These are phyloP conservation scores for Pluvialis apricaria DNA, from an alignment of 2,113 vertebrate species.

Conservation along the genomic window DNA sequence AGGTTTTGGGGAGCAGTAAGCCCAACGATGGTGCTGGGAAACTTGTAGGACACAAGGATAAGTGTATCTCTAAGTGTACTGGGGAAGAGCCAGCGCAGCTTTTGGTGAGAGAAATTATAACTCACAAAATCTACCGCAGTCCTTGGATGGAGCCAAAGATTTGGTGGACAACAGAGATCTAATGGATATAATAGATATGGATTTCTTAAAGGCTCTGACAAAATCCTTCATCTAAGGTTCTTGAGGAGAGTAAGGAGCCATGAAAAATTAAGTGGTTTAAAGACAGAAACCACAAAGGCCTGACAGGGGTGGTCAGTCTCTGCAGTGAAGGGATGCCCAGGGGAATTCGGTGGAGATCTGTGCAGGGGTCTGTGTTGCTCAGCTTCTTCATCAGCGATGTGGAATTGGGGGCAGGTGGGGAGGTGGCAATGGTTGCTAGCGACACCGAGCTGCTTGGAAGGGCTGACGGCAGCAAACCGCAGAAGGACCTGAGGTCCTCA, in stretches of 20 bases:
- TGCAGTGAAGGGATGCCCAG: neutral
- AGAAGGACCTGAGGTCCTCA: neutral
- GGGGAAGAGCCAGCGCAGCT: neutral
- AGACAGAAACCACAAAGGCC: neutral
- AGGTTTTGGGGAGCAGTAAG: neutral
- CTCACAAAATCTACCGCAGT: neutral
- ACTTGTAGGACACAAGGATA: neutral
- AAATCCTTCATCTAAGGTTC: neutral
- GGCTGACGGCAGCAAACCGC: accelerated
- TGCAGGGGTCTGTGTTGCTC: neutral
- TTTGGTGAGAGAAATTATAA: neutral
- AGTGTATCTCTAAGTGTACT: neutral
- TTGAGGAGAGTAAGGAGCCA: neutral
- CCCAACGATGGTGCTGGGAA: neutral
- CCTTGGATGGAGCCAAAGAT: neutral
- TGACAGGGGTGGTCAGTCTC: neutral
- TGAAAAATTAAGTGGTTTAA: neutral
- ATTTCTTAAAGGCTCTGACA: constrained; percentile 6
- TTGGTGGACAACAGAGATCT: neutral
- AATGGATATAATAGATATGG: neutral
- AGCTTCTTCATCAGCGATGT: neutral
- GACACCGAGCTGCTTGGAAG: neutral
- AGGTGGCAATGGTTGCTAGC: neutral
- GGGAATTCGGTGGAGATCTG: neutral
- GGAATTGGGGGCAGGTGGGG: neutral